These are phyloP conservation scores for Oostethus manadensis DNA, from an alignment of 2,113 vertebrate species.

Conservation along the genomic window DNA sequence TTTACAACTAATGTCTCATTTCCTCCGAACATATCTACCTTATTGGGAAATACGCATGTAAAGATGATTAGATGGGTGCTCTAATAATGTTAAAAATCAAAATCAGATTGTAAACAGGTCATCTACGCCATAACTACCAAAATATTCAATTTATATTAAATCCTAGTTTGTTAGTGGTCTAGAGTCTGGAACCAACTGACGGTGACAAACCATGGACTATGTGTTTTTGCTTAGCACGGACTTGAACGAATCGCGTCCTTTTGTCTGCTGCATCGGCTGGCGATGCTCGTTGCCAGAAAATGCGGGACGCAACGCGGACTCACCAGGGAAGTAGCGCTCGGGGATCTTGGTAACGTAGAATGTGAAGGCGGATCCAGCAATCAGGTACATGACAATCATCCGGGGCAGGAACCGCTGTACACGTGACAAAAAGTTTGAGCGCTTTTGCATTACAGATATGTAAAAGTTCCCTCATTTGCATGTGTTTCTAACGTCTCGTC, in stretches of 20 bases:
- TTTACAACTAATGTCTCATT: too few relatives aligned
- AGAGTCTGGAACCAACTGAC: background rate
- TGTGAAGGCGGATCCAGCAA: constrained; percentile 88
- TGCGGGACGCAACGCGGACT: constrained; percentile 20
- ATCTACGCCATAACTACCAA: too few relatives aligned
- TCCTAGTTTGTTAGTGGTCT: too few relatives aligned
- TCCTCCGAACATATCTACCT: too few relatives aligned
- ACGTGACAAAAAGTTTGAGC: background rate
- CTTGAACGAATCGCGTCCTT: too few relatives aligned
- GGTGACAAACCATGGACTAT: background rate
- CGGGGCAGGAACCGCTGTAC: constrained; percentile 89
- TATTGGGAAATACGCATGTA: too few relatives aligned
- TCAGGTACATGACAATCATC: constrained; percentile 91
- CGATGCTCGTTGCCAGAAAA: background rate
- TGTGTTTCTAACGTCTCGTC: too few relatives aligned
- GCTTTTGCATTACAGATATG: background rate
- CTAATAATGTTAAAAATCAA: too few relatives aligned
- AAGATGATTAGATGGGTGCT: too few relatives aligned
- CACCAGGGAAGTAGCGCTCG: constrained; percentile 96
- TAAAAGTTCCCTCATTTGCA: too few relatives aligned
- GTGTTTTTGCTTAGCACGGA: background rate
- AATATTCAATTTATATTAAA: too few relatives aligned
- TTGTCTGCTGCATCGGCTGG: background rate
- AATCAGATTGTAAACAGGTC: too few relatives aligned
- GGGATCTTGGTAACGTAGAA: constrained; percentile 98